phyloP scores from a whole-genome alignment of 2,888 invertebrate genomes.

The Cephus rjabovi region DNA sequence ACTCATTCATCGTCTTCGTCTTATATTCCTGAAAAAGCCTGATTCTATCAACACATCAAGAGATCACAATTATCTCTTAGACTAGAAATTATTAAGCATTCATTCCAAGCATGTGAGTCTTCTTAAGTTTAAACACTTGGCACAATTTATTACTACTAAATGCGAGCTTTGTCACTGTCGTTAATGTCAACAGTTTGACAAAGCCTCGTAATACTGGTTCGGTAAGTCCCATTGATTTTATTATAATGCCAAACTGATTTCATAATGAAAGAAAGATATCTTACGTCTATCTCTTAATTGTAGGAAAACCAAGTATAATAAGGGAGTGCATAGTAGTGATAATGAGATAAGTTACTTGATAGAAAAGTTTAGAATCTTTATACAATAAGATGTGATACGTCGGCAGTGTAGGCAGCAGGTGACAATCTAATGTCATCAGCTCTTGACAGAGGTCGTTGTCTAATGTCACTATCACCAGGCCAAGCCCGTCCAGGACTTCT shows the following conservation, averaged over 20 bases:
- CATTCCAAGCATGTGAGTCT: not conserved
- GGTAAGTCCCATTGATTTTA: conserved; percentile 13
- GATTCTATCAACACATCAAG: not conserved
- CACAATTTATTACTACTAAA: conserved; percentile 5
- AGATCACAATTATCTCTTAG: not conserved
- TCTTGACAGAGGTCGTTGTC: conserved; percentile 72
- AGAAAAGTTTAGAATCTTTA: conserved; percentile 58
- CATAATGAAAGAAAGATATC: not conserved
- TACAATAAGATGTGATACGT: conserved; percentile 84
- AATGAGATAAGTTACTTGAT: not conserved
- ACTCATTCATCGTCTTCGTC: not conserved
- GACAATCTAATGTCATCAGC: conserved; percentile 68
- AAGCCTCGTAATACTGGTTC: conserved; percentile 15
- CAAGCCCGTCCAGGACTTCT: conserved; percentile 76
- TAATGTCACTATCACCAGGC: conserved; percentile 74
- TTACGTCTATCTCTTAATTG: not conserved
- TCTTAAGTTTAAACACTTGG: conserved; percentile 1
- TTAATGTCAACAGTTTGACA: conserved; percentile 5
- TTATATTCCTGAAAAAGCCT: not conserved
- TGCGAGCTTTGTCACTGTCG: not conserved
- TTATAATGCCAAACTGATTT: not conserved
- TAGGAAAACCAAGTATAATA: not conserved
- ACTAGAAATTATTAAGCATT: not conserved
- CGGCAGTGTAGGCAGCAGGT: conserved; percentile 81
- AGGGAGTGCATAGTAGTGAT: not conserved